A percentile compares a stretch with the other conserved stretches of the same genome.
phyloP scores from a whole-genome alignment of 2,888 invertebrate species.

The Phyto melanocephala region DNA sequence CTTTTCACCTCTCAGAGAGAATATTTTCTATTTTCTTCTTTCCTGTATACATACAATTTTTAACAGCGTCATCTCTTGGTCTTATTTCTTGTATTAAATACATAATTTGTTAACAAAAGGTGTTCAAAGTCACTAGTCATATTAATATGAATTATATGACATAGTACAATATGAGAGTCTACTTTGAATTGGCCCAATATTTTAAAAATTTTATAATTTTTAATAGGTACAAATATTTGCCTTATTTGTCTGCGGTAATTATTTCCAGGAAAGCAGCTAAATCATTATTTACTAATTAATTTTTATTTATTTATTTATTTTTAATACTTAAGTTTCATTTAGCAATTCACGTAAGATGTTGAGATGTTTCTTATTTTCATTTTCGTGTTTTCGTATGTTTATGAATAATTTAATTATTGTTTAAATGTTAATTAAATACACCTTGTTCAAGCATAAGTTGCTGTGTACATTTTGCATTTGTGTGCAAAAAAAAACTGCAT shows the following conservation, averaged over 20 bases:
- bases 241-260: conserved; percentile 2
- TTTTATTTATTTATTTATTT: conserved; percentile 30
- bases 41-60: no score
- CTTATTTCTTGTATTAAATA: no score
- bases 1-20: no score
- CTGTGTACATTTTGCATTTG: conserved; percentile 48
- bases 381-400: conserved; percentile 62
- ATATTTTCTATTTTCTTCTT: no score
- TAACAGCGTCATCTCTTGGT: no score
- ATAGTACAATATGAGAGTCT: no score
- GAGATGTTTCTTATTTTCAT: neutral
- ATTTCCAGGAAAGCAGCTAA: conserved; percentile 36
- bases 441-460: conserved; percentile 61
- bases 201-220: no score
- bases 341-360: conserved; percentile 37
- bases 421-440: conserved; percentile 78
- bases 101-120: no score
- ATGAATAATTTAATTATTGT: conserved; percentile 78
- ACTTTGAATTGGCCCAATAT: no score
- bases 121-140: no score
- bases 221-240: neutral
- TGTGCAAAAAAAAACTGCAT: conserved; percentile 50
- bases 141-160: no score
- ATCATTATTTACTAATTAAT: conserved; percentile 43
- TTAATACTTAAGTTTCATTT: neutral